A percentile compares a stretch with the other conserved stretches of the same genome.
phyloP scores from a whole-genome alignment of 92 coral and sea anemone species.

The Metridium senile region DNA sequence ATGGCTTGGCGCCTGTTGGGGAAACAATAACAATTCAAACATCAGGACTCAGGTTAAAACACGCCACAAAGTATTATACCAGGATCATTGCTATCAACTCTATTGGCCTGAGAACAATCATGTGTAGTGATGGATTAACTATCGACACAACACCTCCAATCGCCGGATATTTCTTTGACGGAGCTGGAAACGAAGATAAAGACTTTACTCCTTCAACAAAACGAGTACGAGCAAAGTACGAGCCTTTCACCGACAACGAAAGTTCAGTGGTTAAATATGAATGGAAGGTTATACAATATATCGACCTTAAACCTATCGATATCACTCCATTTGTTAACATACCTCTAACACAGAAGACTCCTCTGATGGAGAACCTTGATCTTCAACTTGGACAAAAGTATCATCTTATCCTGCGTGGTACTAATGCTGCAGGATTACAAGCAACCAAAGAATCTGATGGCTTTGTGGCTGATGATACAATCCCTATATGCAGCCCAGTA shows the following conservation, averaged over 20 bases:
- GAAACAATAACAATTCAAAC: constrained; percentile 77
- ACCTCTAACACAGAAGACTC: constrained; percentile 77
- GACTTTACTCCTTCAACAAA: constrained; percentile 68
- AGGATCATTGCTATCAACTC: constrained; percentile 74
- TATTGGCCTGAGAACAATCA: constrained; percentile 77
- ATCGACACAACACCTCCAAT: constrained; percentile 88
- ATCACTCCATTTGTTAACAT: constrained; percentile 61
- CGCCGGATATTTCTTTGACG: constrained; percentile 67
- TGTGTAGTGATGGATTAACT: constrained; percentile 88
- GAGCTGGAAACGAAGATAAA: constrained; percentile 58
- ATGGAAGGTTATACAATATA: constrained; percentile 64
- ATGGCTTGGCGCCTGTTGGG: constrained; percentile 73
- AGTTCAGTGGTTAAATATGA: constrained; percentile 91
- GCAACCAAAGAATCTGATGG: constrained; percentile 68
- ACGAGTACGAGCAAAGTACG: constrained; percentile 75
- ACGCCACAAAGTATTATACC: constrained; percentile 75
- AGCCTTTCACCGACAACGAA: constrained; percentile 68
- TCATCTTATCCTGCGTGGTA: constrained; percentile 75
- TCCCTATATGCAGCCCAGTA: constrained; percentile 60
- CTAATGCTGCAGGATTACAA: constrained; percentile 82
- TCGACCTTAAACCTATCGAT: constrained; percentile 32
- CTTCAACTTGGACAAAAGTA: constrained; percentile 66
- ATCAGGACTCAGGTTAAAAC: constrained; percentile 70
- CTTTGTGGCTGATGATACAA: constrained; percentile 70
- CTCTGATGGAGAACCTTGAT: constrained; percentile 75